Base-by-base conservation (phyloP, 2,113 vertebrate species). In the Brachyistius frenatus region DNA sequence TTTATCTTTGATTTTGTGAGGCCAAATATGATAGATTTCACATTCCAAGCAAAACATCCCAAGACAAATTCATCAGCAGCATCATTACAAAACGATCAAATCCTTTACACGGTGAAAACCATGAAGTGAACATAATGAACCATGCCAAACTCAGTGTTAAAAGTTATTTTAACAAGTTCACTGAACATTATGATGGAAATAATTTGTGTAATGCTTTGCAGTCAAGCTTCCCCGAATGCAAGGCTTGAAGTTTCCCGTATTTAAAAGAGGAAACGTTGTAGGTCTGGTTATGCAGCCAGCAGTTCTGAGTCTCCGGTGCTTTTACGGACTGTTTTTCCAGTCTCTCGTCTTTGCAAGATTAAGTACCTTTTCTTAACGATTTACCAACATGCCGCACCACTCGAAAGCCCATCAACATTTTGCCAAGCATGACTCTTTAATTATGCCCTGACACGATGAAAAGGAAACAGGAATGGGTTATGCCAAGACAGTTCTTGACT, bases 261-360 rank as follows among this genome's bases (percentile, higher is more conserved):
- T 83, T 66, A 70, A 85, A 71, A 79, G 62, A 81, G 63, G 53
- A 69, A 84, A 88, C 23, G 30, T 67, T 85, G 84, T 58, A 61
- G 66, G 61, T 68, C 52, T 73, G 55, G 33, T 57, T 30, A 13
- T 62, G 66, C 63, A 76, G 73, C 65, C 57, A 50, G 73, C 14
- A 33, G 80, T 85, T 88, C 66, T 32, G 74, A 80, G 70, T 72
- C 36, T 64, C 67, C 47, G 57, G 53, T 16, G 32, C 52, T 69
- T 72, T 55, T 83, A 35, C 63, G 67, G 77, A 89, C 86, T 63
- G 65, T 80, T 89, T 83, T 81, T 85, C 80, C 88, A 88, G 76
- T 80, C 53, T 33, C 67, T 67, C 37, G 5, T 74, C 46, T 81
- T 84, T 79, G 55, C 37, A 82, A 75, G 69, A 76, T 76, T 81